phyloP scores from a whole-genome alignment of 2,113 vertebrate genomes.

The Cryptomyrus ogoouensis region DNA sequence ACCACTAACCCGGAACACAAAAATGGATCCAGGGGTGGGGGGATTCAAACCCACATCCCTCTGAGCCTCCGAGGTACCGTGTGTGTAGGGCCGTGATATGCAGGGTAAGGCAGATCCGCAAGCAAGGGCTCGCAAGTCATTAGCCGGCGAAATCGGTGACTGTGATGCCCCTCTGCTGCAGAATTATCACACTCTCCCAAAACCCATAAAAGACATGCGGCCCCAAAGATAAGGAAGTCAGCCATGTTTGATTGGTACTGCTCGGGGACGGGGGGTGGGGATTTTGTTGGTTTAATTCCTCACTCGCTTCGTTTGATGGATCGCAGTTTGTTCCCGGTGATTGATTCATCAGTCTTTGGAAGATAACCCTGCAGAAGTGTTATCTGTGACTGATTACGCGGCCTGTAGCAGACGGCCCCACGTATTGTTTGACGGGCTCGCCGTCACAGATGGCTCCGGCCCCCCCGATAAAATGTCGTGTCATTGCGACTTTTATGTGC shows the following conservation, averaged over 20 bases:
- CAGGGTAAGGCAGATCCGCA: not conserved
- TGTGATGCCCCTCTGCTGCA: not conserved
- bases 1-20: not conserved
- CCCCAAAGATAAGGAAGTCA: not conserved
- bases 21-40: not conserved
- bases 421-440: not conserved
- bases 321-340: not conserved
- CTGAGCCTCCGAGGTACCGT: not conserved
- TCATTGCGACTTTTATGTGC: not conserved
- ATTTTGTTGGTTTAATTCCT: not conserved
- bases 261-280: not conserved
- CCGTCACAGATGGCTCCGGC: not conserved
- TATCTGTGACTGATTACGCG: not conserved
- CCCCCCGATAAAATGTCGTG: not conserved
- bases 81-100: not conserved
- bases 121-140: not conserved
- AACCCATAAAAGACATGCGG: not conserved
- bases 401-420: not conserved
- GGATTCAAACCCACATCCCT: not conserved
- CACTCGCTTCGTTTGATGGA: not conserved
- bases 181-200: not conserved
- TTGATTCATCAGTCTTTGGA: not conserved
- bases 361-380: slow-evolving; percentile 4
- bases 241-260: not conserved
- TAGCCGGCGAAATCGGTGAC: not conserved